phyloP scores from a whole-genome alignment of 2,797 vertebrate genomes.

The Urocyon cinereoargenteus region DNA sequence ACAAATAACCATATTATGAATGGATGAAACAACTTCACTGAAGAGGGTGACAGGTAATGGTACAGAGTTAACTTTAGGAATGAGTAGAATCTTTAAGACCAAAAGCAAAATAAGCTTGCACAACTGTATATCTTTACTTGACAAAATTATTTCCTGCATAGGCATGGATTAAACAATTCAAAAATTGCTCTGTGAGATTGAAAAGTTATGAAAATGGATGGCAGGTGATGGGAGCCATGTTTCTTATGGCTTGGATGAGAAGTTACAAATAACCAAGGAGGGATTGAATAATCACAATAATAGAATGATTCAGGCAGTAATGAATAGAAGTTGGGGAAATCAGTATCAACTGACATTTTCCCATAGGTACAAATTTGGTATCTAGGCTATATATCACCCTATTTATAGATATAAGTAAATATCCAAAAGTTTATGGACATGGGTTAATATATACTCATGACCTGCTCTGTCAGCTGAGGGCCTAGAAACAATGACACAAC shows the following conservation, averaged over 20 bases:
- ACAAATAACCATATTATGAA: not conserved
- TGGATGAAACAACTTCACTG: not conserved
- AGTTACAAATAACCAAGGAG: not conserved
- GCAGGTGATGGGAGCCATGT: not conserved
- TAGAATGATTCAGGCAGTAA: not conserved
- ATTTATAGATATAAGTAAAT: not conserved
- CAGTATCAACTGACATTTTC: not conserved
- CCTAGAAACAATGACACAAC: not conserved
- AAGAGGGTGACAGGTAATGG: not conserved
- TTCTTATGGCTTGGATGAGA: not conserved
- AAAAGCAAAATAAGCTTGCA: not conserved
- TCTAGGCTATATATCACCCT: not conserved
- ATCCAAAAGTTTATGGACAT: not conserved
- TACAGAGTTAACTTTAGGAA: not conserved
- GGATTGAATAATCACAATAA: not conserved
- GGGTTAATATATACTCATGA: not conserved
- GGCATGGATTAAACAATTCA: not conserved
- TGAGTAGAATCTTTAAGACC: not conserved
- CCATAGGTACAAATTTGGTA: no score
- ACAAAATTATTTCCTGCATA: not conserved
- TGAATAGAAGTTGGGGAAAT: not conserved
- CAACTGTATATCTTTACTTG: not conserved
- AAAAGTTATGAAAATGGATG: not conserved
- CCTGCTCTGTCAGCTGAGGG: not conserved
- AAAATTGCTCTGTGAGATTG: not conserved